Conservation (phyloP, 2,797 vertebrate species). For the Anguilla pacifica region DNA sequence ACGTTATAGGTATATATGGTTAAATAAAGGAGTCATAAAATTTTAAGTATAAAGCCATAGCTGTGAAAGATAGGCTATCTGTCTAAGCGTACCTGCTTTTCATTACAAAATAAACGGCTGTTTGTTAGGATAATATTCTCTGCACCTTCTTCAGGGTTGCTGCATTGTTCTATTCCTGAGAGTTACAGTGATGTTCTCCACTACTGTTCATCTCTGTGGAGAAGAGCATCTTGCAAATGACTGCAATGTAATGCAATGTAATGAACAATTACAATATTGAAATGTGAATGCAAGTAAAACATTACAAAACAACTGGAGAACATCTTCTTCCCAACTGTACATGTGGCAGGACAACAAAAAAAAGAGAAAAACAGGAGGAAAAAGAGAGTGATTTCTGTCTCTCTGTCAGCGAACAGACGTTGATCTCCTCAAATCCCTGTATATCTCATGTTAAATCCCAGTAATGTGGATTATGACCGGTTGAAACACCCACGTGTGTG, state of each 20-base stretch:
- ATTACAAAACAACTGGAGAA: background rate
- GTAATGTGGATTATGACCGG: conserved; percentile 77
- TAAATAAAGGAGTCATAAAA: too few relatives aligned
- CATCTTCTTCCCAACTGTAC: background rate
- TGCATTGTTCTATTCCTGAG: background rate
- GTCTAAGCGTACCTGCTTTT: background rate
- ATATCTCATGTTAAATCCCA: conserved; percentile 74
- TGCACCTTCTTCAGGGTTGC: background rate
- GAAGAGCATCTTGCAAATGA: background rate
- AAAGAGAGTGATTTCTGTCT: conserved; percentile 35
- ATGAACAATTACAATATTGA: background rate
- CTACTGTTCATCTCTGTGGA: background rate
- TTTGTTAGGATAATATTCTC: background rate
- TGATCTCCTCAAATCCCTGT: conserved; percentile 74
- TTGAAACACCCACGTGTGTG: conserved; percentile 49
- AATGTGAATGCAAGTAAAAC: background rate
- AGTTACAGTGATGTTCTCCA: background rate
- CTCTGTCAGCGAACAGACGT: conserved; percentile 60
- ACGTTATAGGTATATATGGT: background rate
- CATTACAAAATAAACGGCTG: background rate
- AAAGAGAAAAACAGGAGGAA: background rate
- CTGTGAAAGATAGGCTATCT: background rate
- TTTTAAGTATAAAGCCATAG: background rate
- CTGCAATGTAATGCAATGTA: background rate
- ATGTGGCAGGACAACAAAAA: background rate